These are phyloP conservation scores for Ispidina lecontei DNA, from an alignment of 2,797 vertebrate genomes.

Conservation along the genomic window DNA sequence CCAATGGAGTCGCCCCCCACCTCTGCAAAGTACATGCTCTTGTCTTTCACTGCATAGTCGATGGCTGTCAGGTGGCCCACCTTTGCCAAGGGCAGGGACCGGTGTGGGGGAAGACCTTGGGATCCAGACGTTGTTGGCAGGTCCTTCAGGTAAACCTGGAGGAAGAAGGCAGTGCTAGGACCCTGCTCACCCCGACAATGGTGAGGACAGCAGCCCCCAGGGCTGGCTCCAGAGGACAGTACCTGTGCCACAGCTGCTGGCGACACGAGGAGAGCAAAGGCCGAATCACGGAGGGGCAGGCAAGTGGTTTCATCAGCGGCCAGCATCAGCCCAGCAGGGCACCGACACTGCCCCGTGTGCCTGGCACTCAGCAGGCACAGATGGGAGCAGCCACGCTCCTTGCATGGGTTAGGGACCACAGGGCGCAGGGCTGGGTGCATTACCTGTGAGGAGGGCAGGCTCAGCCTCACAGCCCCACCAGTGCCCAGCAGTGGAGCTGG, in stretches of 20 bases:
- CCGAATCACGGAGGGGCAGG: slow-evolving; percentile 71
- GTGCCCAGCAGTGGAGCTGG: fast-evolving
- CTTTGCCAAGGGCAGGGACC: slow-evolving; percentile 75
- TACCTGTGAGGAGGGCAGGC: slow-evolving; percentile 71
- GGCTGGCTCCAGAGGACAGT: fast-evolving
- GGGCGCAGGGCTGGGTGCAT: slow-evolving; percentile 86
- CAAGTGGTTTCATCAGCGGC: slow-evolving; percentile 81
- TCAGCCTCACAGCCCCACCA: background rate
- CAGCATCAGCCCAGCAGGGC: slow-evolving; percentile 81
- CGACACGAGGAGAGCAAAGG: slow-evolving; percentile 85
- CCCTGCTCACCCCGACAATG: fast-evolving
- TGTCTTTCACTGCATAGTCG: slow-evolving; percentile 79
- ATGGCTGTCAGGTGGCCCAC: slow-evolving; percentile 74
- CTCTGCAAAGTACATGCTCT: slow-evolving; percentile 83
- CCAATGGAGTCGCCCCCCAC: slow-evolving; percentile 74
- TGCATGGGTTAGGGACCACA: slow-evolving; percentile 77
- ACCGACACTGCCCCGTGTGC: slow-evolving; percentile 81
- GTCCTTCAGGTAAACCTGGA: slow-evolving; percentile 84
- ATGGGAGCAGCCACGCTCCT: slow-evolving; percentile 81
- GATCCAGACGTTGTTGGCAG: slow-evolving; percentile 63
- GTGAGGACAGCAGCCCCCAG: background rate
- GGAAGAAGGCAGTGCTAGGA: background rate
- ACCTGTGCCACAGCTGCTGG: slow-evolving; percentile 82
- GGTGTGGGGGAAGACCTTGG: slow-evolving; percentile 76
- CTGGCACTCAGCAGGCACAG: slow-evolving; percentile 84